Base-by-base conservation (phyloP, 2,888 invertebrate genomes). In the Diarsia brunnea region DNA sequence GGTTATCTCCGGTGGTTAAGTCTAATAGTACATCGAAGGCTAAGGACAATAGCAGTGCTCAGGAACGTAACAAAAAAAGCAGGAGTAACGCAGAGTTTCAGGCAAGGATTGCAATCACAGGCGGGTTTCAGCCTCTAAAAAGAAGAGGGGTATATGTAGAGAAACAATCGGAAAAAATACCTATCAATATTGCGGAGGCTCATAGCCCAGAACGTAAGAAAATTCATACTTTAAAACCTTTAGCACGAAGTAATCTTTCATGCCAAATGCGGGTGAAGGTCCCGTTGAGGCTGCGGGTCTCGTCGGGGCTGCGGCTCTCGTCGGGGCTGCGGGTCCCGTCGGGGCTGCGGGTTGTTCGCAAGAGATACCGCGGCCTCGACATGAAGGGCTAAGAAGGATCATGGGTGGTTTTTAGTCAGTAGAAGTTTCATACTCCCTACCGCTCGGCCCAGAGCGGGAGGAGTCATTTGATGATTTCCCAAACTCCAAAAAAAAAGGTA, bases 111-210 rank as follows among this genome's bases (percentile, higher is more conserved):
- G 19, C 51, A n/a, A 0, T 38, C 2, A 14, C 1, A 1, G 24
- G 38, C n/a, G 24, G 21, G 21, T 61, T 5, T 5, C 79, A 88
- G 24, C 86, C 87, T 0, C 61, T 84, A 0, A 95, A 94, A 78
- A 94, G 93, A 63, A 86, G 95, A 3, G 94, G 95, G 0, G 91
- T 95, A 0, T 95, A 95, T 47, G 95, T 95, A 0, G 94, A 94
- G 72, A 94, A 93, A 55, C 93, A 92, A 63, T 5, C 73, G 0
- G 84, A 86, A 0, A 84, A 81, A 1, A 63, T 83, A 4, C 73
- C 82, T 2, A 43, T 86, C 0, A 79, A 72, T 11, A 73, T 72
- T 0, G 24, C 14, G 2, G 55, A 21, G 0, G 45, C 55, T 0
- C 21, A 1, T 1, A 85, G 38, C 49, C 75, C 76, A 5, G 64